A percentile compares a stretch with the other conserved stretches of the same genome.
These are phyloP conservation scores for Rotaria macrura DNA, from an alignment of 2,888 invertebrate genomes.

Conservation along the genomic window DNA sequence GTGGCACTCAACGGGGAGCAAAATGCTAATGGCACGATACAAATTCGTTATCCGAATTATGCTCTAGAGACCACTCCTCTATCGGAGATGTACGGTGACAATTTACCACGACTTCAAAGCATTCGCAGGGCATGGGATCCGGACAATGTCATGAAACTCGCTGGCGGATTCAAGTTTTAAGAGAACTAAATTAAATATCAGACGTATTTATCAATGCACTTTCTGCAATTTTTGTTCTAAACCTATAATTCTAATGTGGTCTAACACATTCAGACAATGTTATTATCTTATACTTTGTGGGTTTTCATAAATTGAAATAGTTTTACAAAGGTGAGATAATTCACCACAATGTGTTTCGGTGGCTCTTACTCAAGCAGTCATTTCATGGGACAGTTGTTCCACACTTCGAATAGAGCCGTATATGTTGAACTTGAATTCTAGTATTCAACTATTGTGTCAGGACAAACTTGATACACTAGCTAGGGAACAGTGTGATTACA, in stretches of 20 bases:
- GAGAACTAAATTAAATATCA: neutral
- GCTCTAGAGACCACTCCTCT: neutral
- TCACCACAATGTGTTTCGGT: too few relatives aligned
- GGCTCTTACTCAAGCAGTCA: too few relatives aligned
- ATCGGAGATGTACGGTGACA: neutral
- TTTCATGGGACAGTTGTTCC: too few relatives aligned
- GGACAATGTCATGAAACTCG: neutral
- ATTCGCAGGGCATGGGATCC: neutral
- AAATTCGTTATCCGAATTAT: neutral
- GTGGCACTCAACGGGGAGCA: neutral
- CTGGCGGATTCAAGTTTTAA: neutral
- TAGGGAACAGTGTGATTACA: too few relatives aligned
- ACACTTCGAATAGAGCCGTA: too few relatives aligned
- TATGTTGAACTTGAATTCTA: too few relatives aligned
- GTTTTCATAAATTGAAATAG: neutral
- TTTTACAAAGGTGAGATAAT: too few relatives aligned
- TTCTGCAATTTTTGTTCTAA: neutral
- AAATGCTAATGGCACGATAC: neutral
- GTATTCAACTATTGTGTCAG: too few relatives aligned
- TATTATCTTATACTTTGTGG: neutral
- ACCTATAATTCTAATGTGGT: neutral
- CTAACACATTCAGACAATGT: neutral
- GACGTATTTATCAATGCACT: neutral
- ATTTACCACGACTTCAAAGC: neutral
- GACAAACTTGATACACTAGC: too few relatives aligned